Evolutionary conservation across 2,888 invertebrate genomes (phyloP), one percentile per base, ranked within the genome.

Genomic region (Teleogryllus oceanicus): DNA sequence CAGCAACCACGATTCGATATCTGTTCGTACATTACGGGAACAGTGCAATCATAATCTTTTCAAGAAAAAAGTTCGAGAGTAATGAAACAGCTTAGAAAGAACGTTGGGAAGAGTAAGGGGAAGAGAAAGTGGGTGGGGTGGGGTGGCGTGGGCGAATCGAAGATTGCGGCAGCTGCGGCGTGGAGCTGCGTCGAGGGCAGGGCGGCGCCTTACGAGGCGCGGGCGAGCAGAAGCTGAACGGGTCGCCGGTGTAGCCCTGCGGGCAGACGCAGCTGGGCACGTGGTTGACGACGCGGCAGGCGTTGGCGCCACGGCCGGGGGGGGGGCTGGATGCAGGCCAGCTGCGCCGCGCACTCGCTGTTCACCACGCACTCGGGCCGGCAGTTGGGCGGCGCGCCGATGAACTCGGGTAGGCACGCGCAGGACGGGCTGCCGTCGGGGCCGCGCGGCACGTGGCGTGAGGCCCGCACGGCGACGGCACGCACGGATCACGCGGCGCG

Each of bases 391-490:
- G 84, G 85, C 77, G 81, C 86, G 49, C 89, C 88, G 11, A 84
- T 85, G 81, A 87, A 86, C 81, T 86, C 86, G 49, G 85, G 83
- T 74, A 87, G 84, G 82, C 89, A 89, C 10, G 84, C 85, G 83
- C 88, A 88, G 16, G 84, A 81, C 75, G 87, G 81, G 77, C 77
- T 81, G 24, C 81, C 81, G 77, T 80, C 79, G 2, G 78, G 50
- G 84, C 82, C 21, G 86, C 84, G 81, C 85, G 90, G 84, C 94
- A 94, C 84, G 91, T 90, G 62, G 94, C 91, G 85, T 94, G 93
- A 1, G 92, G 91, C 75, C 92, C 93, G 84, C 93, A 93, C 3
- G 92, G 92, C 2, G 91, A 90, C 21, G 92, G 91, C 78, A 88
- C 87, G 83, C 92, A 92, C 13, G 91, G 91, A 83, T 91, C 79